Evolutionary conservation across 2,888 invertebrate species (phyloP), one percentile per base, ranked within the genome.

Genomic region (Drosophila rubida): DNA sequence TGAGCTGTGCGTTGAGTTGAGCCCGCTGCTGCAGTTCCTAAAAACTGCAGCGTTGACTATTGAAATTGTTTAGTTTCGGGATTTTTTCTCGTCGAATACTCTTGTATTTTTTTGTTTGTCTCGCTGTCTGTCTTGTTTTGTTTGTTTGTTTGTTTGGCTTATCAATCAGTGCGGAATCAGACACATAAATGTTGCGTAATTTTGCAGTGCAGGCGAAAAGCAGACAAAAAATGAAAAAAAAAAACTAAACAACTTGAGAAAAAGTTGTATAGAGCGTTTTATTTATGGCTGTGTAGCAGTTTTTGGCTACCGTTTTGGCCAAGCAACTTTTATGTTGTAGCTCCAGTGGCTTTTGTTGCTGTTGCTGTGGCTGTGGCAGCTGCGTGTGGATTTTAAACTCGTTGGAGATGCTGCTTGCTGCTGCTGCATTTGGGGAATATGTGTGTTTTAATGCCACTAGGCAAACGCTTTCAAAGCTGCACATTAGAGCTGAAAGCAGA

Each of bases 81-180:
- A 32, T 32, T 32, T 32, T 32, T 65, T 61, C 65, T 9, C 2
- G 57, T 45, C 42, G 49, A 46, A 46, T 27, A 30, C 22, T 46
- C 14, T 19, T 14, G 13, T 44, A 19, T 11, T 4, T 13, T 25
- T 16, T 46, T 64, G 44, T 50, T 42, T 41, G 35, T 69, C 46
- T 50, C n/a, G 42, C 9, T 54, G 7, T 65, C 49, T 35, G 27
- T 25, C 8, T 32, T 32, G 32, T 32, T 32, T 32, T 51, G 45
- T 46, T 46, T 53, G 25, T 69, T 49, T 66, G 46, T 80, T 69
- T 79, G 64, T 80, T 75, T 75, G 48, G 76, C 68, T 79, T 79
- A 80, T 79, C 83, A 82, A 82, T 82, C 82, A 82, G 77, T 80
- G 64, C 66, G 78, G 75, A 70, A 79, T 77, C 65, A 69, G 68